Evolutionary conservation across 2,113 vertebrate genomes (phyloP), one percentile per base, ranked within the genome.

Genomic region (Lota lota): DNA sequence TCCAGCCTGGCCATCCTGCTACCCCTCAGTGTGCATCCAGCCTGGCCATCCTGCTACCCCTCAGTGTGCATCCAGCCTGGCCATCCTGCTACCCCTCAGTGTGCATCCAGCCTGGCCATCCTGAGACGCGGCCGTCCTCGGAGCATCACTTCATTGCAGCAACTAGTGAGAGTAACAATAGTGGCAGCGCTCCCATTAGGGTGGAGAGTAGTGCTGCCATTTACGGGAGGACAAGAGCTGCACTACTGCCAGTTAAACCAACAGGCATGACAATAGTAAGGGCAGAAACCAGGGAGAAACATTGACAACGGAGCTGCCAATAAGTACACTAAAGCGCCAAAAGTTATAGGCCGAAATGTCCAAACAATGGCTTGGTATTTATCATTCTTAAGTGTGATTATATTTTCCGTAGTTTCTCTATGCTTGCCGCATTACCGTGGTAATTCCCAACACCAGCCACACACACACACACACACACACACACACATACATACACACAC

Each of bases 371-470:
- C 57, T 53, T 24, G 22, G 64, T 64, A 73, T 81, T 86, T 81
- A 86, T 74, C 73, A 77, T 20, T 64, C 73, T 79, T 79, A 83
- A 77, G 71, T 79, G 61, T 73, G 63, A 56, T 72, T 76, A 68
- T 60, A 19, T 70, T 83, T 72, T 71, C 63, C 21, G 22, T 61
- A 28, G 28, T 28, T 10, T 57, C 2, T 57, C 17, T 76, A 61
- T 24, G 28, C 56, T 85, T 77, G 77, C 69, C 64, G 77, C 78
- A 85, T 88, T 83, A 78, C 80, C 74, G 83, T 83, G 75, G 77
- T 87, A 83, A 89, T 87, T 81, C 75, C 72, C 79, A 79, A 75
- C 75, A 78, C 70, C 74, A 75, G 62, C 65, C 56, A 67, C 69
- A 71, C 71, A 76, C 40, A 40, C 36, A 40, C 36, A 40, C 36